Conservation (phyloP, 2,113 vertebrate species). For the Salvelinus fontinalis region DNA sequence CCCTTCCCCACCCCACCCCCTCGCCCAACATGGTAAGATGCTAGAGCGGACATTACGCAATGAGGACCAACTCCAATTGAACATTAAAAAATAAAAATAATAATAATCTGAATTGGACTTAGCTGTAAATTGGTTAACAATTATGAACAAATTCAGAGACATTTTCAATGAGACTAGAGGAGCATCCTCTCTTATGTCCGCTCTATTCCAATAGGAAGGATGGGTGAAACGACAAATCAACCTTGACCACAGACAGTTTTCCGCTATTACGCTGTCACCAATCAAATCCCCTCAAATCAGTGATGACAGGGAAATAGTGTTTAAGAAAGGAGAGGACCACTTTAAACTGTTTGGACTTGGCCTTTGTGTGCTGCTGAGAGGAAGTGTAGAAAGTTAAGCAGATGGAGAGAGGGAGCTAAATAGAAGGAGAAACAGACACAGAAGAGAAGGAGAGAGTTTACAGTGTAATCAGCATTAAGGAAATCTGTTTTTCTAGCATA, state of each 20-base stretch:
- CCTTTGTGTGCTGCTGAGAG: conserved; percentile 39
- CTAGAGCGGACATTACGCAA: neutral
- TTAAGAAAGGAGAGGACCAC: neutral
- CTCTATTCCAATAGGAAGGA: too few species aligned
- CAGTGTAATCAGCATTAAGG: conserved; percentile 75
- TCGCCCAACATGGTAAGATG: conserved; percentile 12
- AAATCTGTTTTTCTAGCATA: conserved; percentile 56
- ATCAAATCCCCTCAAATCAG: neutral
- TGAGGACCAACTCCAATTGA: too few species aligned
- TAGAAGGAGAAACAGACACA: conserved; percentile 22
- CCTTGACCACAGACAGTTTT: neutral
- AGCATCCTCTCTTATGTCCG: too few species aligned
- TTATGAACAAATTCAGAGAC: too few species aligned
- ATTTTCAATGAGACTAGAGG: too few species aligned
- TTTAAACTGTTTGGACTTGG: neutral
- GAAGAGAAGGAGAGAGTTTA: conserved; percentile 49
- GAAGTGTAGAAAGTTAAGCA: conserved; percentile 48
- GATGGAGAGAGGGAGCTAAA: conserved; percentile 47
- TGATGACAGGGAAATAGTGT: neutral
- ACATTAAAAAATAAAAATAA: too few species aligned
- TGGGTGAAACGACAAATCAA: neutral
- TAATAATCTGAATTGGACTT: too few species aligned
- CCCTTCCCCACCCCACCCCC: neutral
- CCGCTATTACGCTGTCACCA: neutral
- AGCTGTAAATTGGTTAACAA: too few species aligned